Percentiles rank a stretch among this genome's conserved stretches.
Evolutionary conservation across 2,888 invertebrate species (phyloP).

Genomic region (Orthosia gothica): DNA sequence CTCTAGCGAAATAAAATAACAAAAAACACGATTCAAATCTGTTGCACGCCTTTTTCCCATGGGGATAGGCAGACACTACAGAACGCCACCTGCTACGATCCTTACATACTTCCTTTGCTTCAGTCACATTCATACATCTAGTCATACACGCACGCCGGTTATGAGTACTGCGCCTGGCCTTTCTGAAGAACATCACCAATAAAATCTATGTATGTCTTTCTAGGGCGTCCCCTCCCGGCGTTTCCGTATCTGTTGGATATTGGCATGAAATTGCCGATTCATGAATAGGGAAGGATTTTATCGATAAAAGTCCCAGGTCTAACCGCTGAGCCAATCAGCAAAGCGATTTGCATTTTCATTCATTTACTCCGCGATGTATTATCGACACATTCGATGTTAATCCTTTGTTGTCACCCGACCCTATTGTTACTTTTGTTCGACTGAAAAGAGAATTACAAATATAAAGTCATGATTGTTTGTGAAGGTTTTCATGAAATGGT

Average conservation of each 20-base stretch:
- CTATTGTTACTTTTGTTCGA: slow-evolving; percentile 13
- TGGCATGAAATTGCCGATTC: background rate
- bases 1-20: background rate
- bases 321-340: slow-evolving; percentile 7
- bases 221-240: too few species aligned
- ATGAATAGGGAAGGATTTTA: background rate
- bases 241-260: background rate
- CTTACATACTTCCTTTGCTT: too few species aligned
- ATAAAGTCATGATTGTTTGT: slow-evolving; percentile 20
- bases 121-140: too few species aligned
- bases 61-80: too few species aligned
- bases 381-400: slow-evolving; percentile 21
- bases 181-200: too few species aligned
- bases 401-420: slow-evolving; percentile 12
- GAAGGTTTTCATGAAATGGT: background rate
- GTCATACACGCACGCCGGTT: too few species aligned
- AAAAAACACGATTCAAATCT: background rate
- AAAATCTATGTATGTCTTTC: too few species aligned
- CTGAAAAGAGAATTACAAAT: slow-evolving; percentile 4
- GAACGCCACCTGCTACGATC: too few species aligned
- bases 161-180: too few species aligned
- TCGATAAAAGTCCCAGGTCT: slow-evolving; percentile 9
- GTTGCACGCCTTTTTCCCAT: too few species aligned
- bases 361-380: slow-evolving; percentile 11
- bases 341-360: slow-evolving; percentile 37